Evolutionary conservation across 2,113 vertebrate species (phyloP).

Genomic region (Montifringilla adamsi): DNA sequence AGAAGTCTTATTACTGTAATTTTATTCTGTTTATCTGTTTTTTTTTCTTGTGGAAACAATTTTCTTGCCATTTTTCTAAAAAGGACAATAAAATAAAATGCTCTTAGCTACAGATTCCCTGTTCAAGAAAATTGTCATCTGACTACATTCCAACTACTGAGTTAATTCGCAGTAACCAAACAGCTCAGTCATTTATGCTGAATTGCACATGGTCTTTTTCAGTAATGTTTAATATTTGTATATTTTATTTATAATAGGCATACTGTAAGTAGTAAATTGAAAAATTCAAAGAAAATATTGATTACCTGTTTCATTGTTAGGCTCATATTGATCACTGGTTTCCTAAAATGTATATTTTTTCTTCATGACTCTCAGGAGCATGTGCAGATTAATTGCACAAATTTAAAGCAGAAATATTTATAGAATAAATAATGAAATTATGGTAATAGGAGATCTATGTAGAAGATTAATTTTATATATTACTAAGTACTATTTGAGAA

Average conservation of each 20-base stretch:
- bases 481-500: neutral
- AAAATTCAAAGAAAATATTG: neutral
- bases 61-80: neutral
- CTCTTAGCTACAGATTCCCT: neutral
- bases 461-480: neutral
- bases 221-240: neutral
- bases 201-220: neutral
- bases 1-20: neutral
- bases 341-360: neutral
- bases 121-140: neutral
- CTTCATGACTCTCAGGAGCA: neutral
- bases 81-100: neutral
- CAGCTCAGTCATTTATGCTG: neutral
- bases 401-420: neutral
- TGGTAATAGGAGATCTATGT: neutral
- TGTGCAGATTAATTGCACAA: neutral
- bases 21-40: neutral
- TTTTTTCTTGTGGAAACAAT: neutral
- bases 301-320: neutral
- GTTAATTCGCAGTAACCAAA: neutral
- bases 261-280: neutral
- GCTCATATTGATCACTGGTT: neutral
- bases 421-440: neutral
- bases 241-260: neutral
- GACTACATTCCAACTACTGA: neutral